Evolutionary conservation across 2,113 vertebrate genomes (phyloP).

Genomic region (Willisornis vidua): DNA sequence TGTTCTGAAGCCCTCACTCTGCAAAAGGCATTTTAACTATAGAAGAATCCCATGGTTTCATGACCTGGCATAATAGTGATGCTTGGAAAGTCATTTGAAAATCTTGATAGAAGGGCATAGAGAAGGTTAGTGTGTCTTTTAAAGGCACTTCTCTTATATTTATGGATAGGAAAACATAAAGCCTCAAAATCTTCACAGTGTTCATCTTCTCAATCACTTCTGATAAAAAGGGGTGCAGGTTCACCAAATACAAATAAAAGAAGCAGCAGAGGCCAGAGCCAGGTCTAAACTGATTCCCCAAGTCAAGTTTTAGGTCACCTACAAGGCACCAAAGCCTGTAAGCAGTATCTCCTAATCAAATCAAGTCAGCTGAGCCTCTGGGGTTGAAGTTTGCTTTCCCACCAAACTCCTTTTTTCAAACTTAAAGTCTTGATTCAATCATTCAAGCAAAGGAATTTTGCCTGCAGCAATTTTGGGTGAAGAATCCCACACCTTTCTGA

Average conservation of each 20-base stretch:
- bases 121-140: not conserved
- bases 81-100: not conserved
- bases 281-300: not conserved
- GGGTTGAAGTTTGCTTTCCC: not conserved
- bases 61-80: not conserved
- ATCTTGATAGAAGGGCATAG: not conserved
- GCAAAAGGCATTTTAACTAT: not conserved
- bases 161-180: not conserved
- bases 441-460: not conserved
- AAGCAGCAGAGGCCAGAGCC: not conserved
- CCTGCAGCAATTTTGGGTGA: not conserved
- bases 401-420: not conserved
- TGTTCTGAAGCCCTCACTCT: not conserved
- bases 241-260: not conserved
- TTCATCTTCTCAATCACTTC: not conserved
- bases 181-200: not conserved
- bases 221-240: not conserved
- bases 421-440: not conserved
- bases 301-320: not conserved
- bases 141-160: not conserved
- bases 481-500: not conserved
- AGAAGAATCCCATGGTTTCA: not conserved
- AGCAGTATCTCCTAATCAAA: not conserved
- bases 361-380: not conserved
- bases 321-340: not conserved